Evolutionary conservation across 2,113 vertebrate genomes (phyloP).

Genomic region (Clarias gariepinus): DNA sequence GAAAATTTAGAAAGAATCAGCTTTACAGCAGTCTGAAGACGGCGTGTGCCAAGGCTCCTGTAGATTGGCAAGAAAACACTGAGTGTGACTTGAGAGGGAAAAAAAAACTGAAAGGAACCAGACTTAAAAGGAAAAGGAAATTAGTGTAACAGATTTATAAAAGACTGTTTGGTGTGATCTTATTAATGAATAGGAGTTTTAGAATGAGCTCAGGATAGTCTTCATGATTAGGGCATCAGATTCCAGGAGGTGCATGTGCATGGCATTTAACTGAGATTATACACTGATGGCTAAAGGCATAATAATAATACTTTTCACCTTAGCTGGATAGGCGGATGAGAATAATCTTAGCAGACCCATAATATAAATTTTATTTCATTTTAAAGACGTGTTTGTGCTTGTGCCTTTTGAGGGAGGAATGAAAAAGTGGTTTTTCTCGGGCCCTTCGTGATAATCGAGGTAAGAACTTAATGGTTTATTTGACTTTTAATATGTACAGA

Average conservation of each 20-base stretch:
- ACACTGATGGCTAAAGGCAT: neutral
- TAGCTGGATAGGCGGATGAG: conserved; percentile 57
- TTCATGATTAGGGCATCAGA: neutral
- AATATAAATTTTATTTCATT: neutral
- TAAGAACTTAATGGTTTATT: conserved; percentile 59
- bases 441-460: conserved; percentile 18
- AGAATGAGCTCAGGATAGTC: neutral
- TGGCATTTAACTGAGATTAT: neutral
- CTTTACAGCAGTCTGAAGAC: neutral
- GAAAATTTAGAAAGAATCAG: neutral
- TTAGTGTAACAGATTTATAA: neutral
- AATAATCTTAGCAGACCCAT: neutral
- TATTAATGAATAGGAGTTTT: too few species aligned
- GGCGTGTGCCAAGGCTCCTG: neutral
- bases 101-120: neutral
- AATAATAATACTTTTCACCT: conserved; percentile 14
- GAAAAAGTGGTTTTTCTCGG: neutral
- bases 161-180: neutral
- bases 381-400: neutral
- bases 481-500: conserved; percentile 66
- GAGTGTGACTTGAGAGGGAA: neutral
- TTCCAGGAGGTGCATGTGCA: neutral
- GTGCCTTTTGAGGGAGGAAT: neutral
- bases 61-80: neutral
- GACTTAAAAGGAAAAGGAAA: neutral